Percentiles rank a stretch among this genome's conserved stretches.
These are phyloP conservation scores for Hermaeophaga mercurialis DNA, from an alignment of 2,888 invertebrate species.

Conservation along the genomic window DNA sequence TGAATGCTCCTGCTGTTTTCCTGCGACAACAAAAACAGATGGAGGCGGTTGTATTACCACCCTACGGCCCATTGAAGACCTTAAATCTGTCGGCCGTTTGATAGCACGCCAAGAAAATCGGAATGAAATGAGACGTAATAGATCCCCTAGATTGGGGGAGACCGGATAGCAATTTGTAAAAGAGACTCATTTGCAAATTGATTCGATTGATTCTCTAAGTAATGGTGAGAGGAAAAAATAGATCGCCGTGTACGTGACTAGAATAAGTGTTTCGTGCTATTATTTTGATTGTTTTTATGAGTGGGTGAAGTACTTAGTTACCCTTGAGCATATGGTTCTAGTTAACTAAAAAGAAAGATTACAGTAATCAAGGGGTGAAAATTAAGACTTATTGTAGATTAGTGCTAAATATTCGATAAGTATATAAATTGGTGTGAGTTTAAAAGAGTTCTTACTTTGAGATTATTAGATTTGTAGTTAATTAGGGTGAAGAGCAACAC, in stretches of 20 bases:
- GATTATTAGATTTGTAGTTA: too few relatives aligned
- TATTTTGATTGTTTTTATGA: slow-evolving; percentile 27
- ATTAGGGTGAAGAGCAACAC: too few relatives aligned
- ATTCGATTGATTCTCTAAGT: slow-evolving; percentile 47
- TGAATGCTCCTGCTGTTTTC: slow-evolving; percentile 37
- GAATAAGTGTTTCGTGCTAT: slow-evolving; percentile 35
- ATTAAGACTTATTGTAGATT: too few relatives aligned
- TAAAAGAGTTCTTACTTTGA: too few relatives aligned
- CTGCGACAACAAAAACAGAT: slow-evolving; percentile 44
- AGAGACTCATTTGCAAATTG: slow-evolving; percentile 52
- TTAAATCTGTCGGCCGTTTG: slow-evolving; percentile 47
- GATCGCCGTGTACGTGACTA: slow-evolving; percentile 43
- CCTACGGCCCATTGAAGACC: slow-evolving; percentile 41
- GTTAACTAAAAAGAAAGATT: too few relatives aligned
- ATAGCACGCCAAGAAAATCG: slow-evolving; percentile 47
- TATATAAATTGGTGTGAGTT: too few relatives aligned
- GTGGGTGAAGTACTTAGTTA: not conserved
- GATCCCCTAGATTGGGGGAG: slow-evolving; percentile 30
- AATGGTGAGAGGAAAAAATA: slow-evolving; percentile 38
- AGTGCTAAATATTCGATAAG: too few relatives aligned
- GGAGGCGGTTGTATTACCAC: slow-evolving; percentile 47
- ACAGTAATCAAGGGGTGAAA: too few relatives aligned
- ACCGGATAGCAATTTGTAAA: slow-evolving; percentile 35
- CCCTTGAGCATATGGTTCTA: slow-evolving; percentile 14
- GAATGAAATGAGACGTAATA: slow-evolving; percentile 48